Evolutionary conservation across 2,888 invertebrate species (phyloP), one percentile per base, ranked within the genome.

Genomic region (Punctoribates punctum): DNA sequence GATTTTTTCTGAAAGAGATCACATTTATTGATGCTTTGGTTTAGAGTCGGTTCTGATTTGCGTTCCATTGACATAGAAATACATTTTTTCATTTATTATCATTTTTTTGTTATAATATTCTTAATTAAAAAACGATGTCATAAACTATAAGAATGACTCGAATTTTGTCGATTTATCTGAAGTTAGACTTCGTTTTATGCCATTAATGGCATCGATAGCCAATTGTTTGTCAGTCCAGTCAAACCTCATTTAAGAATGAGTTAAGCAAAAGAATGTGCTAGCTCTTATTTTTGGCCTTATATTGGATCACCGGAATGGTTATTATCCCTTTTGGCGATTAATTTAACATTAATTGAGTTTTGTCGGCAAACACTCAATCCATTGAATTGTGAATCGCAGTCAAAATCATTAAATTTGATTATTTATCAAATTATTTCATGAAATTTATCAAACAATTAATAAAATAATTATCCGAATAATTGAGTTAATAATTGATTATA

Each of bases 21-120:
- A 2, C 46, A 48, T 48, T 48, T 48, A 48, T 48, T 48, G 54
- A 54, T 54, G n/a, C n/a, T 20, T 54, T 20, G 54, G 54, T 20
- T 54, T 54, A n/a, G 48, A 4, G 48, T 11, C 17, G 23, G 20
- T 62, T 17, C 25, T 62, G 25, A 62, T 27, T 27, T 13, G 15
- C 62, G 62, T 62, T 27, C 62, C 29, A 62, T 62, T 62, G 27
- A 62, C 62, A 62, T 62, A 62, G 62, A 62, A 62, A 62, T 62
- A 27, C 15, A 1, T 20, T n/a, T 54, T 54, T 34, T 8, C 8
- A 54, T 2, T 20, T 54, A n/a, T 17, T 11, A 48, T 48, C 54
- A 54, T 54, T 54, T 54, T n/a, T 54, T 20, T 54, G 6, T 54
- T 1, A 20, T 5, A 54, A n/a, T n/a, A n/a, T 54, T 54, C 1